Evolutionary conservation across 2,888 invertebrate species (phyloP), one percentile per base, ranked within the genome.

Genomic region (Rhaphigaster nebulosa): DNA sequence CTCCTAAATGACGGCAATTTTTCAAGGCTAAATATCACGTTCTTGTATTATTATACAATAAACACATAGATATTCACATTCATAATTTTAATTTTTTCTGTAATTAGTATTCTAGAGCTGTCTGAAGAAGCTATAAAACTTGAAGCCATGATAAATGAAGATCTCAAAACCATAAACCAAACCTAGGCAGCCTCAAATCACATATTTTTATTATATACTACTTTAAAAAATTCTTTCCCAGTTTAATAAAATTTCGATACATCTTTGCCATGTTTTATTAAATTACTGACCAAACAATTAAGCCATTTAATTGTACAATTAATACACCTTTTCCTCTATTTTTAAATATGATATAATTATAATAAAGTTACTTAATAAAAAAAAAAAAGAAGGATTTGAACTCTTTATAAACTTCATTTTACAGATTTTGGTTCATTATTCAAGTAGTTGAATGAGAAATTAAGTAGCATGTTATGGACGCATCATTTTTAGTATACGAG

Each of bases 131-230:
- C 84, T 45, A 45, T 84, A n/a, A 23, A 12, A n/a, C 84, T 84
- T 45, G 84, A 84, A 26, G 45, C 45, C 45, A 84, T 45, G 84
- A 84, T 84, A 45, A 84, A n/a, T 84, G 84, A 84, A 84, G 84
- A 84, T 10, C 84, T 84, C 26, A 84, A 84, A 45, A 45, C 26
- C 34, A 70, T 70, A 20, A 34, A 70, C 20, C 34, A 34, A 34
- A 34, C 20, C n/a, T 65, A 29, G 45, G 5, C 26, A 56, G 23
- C 29, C 65, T 65, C 65, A 34, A 34, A 70, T 70, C 34, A 70
- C 0, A 65, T 20, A 20, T 34, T 65, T 29, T 29, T 34, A 70
- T 70, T 34, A 34, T 70, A 18, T 26, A 70, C 38, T 38, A 15
- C 4, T n/a, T 29, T 65, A 65, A 10, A 12, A 60, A 60, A n/a